Base-by-base conservation (phyloP, 2,797 vertebrate genomes). In the Steatocranus sp. region DNA sequence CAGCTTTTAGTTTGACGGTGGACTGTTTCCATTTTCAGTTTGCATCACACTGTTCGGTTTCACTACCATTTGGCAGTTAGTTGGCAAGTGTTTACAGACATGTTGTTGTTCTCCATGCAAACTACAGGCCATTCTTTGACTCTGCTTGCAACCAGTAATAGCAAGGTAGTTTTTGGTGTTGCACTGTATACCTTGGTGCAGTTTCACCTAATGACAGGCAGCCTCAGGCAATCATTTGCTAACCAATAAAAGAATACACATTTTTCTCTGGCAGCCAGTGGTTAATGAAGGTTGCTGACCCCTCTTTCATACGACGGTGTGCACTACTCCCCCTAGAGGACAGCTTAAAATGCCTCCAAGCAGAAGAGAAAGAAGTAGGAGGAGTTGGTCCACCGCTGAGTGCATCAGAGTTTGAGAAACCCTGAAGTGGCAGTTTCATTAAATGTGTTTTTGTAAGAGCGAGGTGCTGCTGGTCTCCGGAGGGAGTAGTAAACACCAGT, bases 231-330 rank as follows among this genome's bases (percentile, higher is more conserved):
- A n/a, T 27, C 41, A 0, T 11, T 70, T 46, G 10, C 10, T 46
- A 70, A 30, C 23, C 66, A 70, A 7, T 27, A 27, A 27, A 43
- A 0, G 23, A 46, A 8, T 70, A 46, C 10, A 30, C 8, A 0
- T 46, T 70, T 68, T 43, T 11, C 36, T 43, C 12, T 2, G 12
- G 0, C 0, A 17, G 38, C 20, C 20, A 25, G 20, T 11, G 0
- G 38, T 68, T 61, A 61, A 61, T 2, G 1, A 61, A n/a, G 56
- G 10, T 61, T 7, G 10, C 30, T 7, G 54, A n/a, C 56, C 0
- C 18, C 30, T 8, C 18, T 36, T 73, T 73, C 25, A 12, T 5
- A 30, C 1, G 5, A 18, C 3, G 0, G 3, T 30, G 38, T 27
- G 23, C 23, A 2, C 41, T 70, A 11, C 38, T 73, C 25, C 25